phyloP scores from a whole-genome alignment of 2,113 vertebrate genomes.

The Beaufortia kweichowensis region DNA sequence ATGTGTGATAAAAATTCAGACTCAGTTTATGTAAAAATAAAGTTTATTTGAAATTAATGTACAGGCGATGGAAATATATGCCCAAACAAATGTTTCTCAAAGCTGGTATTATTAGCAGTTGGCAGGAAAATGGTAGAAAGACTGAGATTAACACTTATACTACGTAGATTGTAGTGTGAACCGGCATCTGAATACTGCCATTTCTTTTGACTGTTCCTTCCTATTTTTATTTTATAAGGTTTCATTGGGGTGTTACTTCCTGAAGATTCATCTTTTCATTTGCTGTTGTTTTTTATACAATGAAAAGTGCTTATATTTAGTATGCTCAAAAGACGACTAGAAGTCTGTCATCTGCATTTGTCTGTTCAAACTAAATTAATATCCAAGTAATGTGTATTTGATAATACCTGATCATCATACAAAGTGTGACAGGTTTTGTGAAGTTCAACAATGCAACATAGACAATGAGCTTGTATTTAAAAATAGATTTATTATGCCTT shows the following conservation, averaged over 20 bases:
- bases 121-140: neutral
- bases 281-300: too few species aligned
- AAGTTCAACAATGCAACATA: neutral
- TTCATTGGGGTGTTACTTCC: too few species aligned
- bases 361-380: too few species aligned
- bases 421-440: too few species aligned
- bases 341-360: too few species aligned
- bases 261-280: too few species aligned
- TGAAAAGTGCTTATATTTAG: too few species aligned
- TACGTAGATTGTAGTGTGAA: neutral
- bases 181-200: neutral
- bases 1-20: conserved; percentile 75
- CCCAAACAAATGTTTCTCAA: too few species aligned
- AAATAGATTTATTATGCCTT: conserved; percentile 61
- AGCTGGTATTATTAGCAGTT: neutral
- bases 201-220: neutral
- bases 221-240: too few species aligned
- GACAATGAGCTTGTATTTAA: conserved; percentile 32
- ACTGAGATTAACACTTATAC: neutral
- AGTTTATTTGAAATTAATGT: conserved; percentile 81
- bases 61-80: conserved; percentile 61
- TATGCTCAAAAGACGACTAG: too few species aligned
- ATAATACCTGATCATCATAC: too few species aligned
- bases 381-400: too few species aligned
- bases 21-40: conserved; percentile 81